Evolutionary conservation across 2,888 invertebrate genomes (phyloP).

Genomic region (Oscheius sp.): DNA sequence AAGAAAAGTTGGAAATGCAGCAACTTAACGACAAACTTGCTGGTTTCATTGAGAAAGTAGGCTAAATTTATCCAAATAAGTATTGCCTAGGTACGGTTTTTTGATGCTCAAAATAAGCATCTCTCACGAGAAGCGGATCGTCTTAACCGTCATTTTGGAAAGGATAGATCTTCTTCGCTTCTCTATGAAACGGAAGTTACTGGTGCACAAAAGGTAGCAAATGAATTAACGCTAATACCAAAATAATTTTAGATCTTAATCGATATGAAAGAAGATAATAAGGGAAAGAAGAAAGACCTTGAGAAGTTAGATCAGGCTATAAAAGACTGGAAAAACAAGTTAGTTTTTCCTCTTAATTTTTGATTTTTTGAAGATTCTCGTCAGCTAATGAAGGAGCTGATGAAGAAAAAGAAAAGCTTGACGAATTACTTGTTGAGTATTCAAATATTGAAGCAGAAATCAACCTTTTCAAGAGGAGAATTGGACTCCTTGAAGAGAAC

Average conservation of each 20-base stretch:
- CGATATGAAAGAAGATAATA: constrained; percentile 1
- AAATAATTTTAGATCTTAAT: not conserved
- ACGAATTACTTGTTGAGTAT: constrained; percentile 70
- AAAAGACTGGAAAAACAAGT: constrained; percentile 17
- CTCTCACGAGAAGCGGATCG: constrained; percentile 66
- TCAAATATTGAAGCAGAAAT: constrained; percentile 55
- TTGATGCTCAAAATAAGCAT: constrained; percentile 71
- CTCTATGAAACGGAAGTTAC: constrained; percentile 58
- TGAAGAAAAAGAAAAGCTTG: constrained; percentile 70
- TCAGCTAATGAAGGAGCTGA: constrained; percentile 60
- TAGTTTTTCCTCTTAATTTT: not conserved
- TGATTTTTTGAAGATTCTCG: constrained; percentile 59
- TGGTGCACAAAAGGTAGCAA: constrained; percentile 11
- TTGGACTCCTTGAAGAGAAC: constrained; percentile 62
- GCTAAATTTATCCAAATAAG: not conserved
- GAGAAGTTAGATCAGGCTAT: constrained; percentile 8
- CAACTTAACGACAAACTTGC: constrained; percentile 74
- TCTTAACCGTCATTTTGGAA: constrained; percentile 65
- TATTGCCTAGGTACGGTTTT: constrained; percentile 66
- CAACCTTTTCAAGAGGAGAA: constrained; percentile 69
- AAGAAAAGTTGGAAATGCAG: constrained; percentile 74
- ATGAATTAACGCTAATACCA: not conserved
- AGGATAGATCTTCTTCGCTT: constrained; percentile 58
- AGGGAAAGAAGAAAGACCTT: not conserved
- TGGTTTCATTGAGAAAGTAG: constrained; percentile 73